Evolutionary conservation across 1,140 invertebrate species (phyloP), one percentile per base, ranked within the genome.

Genomic region (Amyelois transitella): DNA sequence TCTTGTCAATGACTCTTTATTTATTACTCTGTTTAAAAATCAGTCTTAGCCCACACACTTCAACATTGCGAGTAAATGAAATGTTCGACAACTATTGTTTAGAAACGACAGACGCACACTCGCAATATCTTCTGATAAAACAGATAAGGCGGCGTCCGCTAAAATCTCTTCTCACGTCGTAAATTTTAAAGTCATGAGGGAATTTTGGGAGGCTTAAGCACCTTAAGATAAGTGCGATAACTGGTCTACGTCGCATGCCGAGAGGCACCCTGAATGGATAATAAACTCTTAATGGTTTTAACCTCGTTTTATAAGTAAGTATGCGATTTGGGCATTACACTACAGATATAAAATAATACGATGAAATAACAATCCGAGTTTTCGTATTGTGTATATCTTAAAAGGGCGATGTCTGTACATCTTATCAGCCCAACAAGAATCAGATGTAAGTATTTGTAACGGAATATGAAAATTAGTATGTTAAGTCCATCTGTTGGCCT

Each of bases 191-290:
- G 73, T 72, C 76, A 70, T 68, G 64, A 62, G 76, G 72, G 79
- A 82, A 79, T 83, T 87, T 85, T 59, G 60, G 80, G 72, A 63
- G 79, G 84, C 81, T 86, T 87, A 85, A 83, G 53, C 72, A 82
- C 72, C 84, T 82, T 81, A 69, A 84, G 84, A 87, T 87, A 84
- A 87, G 79, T 78, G 78, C 78, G 81, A 87, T 87, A 87, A 85
- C 69, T 80, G 62, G 63, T 62, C 69, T 66, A 47, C 64, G 64
- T 60, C 66, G 67, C 62, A 55, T 62, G 64, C 67, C n/a, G 60
- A 72, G 72, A 71, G 64, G 64, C 73, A 64, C 64, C 64, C 64
- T 63, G 55, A 61, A 60, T 68, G 68, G 70, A 70, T 77, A 71
- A 71, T 74, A 64, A n/a, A 65, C 57, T 55, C 10, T 51, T 51